Evolutionary conservation across 2,797 vertebrate species (phyloP), one percentile per base, ranked within the genome.

Genomic region (Chiloscyllium punctatum): DNA sequence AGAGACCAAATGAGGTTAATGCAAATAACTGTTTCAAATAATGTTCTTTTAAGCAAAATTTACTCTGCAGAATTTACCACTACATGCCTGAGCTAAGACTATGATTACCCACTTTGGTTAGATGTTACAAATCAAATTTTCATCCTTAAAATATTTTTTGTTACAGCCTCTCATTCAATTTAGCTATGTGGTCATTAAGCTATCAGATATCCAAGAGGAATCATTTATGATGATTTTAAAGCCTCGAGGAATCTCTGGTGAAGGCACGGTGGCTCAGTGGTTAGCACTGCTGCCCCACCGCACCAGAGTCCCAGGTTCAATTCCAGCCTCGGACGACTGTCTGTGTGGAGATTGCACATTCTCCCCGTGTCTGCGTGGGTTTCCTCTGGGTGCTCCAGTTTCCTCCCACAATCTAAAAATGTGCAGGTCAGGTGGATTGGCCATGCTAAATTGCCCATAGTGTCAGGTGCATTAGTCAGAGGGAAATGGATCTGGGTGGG

Each of bases 151-250:
- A 27, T 88, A 51, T 88, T 62, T 57, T 53, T 15, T 62, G 25
- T 57, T 57, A 30, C 57, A 90, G 18, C 30, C 87, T 90, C 30
- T 90, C 30, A 90, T 90, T 90, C 33, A 53, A 90, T 57, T 27
- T 4, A 18, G 25, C 33, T 2, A 90, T 62, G 87, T 9, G 51
- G 16, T 90, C 87, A 90, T 90, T 90, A 30, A 62, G 57, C 90
- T 90, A 90, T 53, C 53, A 30, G 15, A 33, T 90, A 53, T 91
- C 16, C 2, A 33, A 87, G 27, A 51, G 86, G 88, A 57, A 57
- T 66, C 30, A 90, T 90, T 90, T 90, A 53, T 53, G 88, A 91
- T 91, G 42, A 87, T 57, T 91, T 66, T 53, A 66, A 66, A 91
- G 15, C 25, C 57, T 91, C 27, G 7, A 66, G 88, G 62, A 91